Conservation (phyloP, 1,140 invertebrate species). For the Euglossa dilemma region DNA sequence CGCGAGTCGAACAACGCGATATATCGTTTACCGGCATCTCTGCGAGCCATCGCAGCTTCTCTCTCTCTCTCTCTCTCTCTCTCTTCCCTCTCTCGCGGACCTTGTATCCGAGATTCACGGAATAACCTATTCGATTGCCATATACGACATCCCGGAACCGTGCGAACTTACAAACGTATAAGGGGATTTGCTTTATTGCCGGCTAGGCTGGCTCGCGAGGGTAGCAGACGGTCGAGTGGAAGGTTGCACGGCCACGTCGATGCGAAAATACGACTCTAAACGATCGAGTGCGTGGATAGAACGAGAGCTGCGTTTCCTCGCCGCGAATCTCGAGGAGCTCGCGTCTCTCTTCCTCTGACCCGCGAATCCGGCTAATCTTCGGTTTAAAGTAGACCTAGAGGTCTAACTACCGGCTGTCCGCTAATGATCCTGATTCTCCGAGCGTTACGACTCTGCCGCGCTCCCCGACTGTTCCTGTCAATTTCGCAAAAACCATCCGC, state of each 20-base stretch:
- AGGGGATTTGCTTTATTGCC: conserved; percentile 44
- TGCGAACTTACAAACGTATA: conserved; percentile 44
- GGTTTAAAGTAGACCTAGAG: neutral
- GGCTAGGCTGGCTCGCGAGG: neutral
- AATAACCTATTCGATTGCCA: conserved; percentile 35
- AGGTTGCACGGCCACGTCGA: conserved; percentile 3
- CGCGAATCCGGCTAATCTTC: neutral
- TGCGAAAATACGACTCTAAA: conserved; percentile 29
- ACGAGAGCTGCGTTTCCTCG: conserved; percentile 6
- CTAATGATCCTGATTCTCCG: neutral
- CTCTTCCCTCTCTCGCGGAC: neutral
- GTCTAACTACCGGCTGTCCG: too few relatives aligned
- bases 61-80: neutral
- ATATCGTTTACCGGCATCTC: conserved; percentile 31
- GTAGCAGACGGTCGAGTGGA: neutral
- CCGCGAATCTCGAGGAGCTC: too few relatives aligned
- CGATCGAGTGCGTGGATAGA: neutral
- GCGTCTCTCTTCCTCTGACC: neutral
- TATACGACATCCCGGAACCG: conserved; percentile 50
- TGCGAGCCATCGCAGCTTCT: conserved; percentile 8
- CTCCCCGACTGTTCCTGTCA: neutral
- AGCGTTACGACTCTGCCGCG: neutral
- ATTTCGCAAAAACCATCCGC: neutral
- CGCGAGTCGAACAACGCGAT: conserved; percentile 30
- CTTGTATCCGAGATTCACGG: conserved; percentile 31